Evolutionary conservation across 1,140 invertebrate genomes (phyloP), one percentile per base, ranked within the genome.

Genomic region (Cepaea nemoralis): DNA sequence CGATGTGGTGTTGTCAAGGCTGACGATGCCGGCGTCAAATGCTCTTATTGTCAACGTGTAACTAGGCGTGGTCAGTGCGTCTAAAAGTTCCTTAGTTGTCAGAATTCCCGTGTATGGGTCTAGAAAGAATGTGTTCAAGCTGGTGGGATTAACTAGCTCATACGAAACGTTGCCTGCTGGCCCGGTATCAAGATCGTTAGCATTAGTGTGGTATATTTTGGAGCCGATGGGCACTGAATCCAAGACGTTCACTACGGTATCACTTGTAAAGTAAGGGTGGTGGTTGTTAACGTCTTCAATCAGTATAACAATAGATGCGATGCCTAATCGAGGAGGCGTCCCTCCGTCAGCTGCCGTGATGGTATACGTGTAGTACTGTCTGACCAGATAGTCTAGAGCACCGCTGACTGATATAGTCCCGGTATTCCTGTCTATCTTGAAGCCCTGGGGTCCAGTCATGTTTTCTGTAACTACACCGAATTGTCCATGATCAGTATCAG

Each of bases 121-220:
- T 1, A 80, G 40, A 2, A 0, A 5, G 27, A 80, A 59, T 1
- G n/a, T n/a, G 24, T 27, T 27, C 16, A 12, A 10, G 31, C 33
- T 50, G 12, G 67, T 14, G 10, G 55, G 5, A 42, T 6, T 19
- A 8, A 31, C 66, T 33, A 71, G 50, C 3, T 14, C 19, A 48
- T 73, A 80, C 19, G 66, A 33, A 33, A 80, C n/a, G 3, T 48
- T 55, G 5, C 78, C 78, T 0, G 67, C 67, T 1, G 27, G 10
- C 1, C 78, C 78, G 0, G 78, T 80, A 35, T 80, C 78, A 0
- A 55, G 10, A 35, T 80, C 78, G n/a, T n/a, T 73, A 24, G 69
- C 78, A 45, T 71, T 27, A 24, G 73, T 6, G 10, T 42, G 40
- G n/a, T 50, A 73, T 12, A 80, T 35, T 33, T 80, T 45, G 5